Evolutionary conservation across 1,140 invertebrate species (phyloP), one percentile per base, ranked within the genome.

Genomic region (Solen grandis): DNA sequence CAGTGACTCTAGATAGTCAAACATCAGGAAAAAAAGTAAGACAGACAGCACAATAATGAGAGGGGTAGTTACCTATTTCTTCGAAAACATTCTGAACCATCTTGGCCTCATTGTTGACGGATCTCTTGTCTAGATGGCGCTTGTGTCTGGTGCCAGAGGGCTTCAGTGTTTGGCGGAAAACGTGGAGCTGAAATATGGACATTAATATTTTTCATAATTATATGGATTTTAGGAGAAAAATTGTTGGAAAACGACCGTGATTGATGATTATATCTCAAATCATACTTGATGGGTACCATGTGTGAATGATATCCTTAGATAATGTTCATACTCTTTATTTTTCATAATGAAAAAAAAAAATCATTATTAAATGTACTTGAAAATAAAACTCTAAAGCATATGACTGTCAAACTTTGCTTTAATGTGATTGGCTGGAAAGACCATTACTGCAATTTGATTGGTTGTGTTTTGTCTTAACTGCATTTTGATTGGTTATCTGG

Each of bases 111-210:
- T 55, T 59, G 0, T 52, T n/a, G 16, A 46, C 16, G 14, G 76
- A 70, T 52, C 76, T 69, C 66, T 79, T 79, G 5, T 60, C 60
- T 10, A 35, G 31, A 29, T 80, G 66, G 19, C 69, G 77, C n/a
- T 46, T 46, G 41, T 46, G 41, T 46, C 19, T 8, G 41, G 41
- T 19, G 8, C n/a, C 19, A 5, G 27, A 70, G 8, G 77, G 77
- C 41, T 80, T 72, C 22, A 80, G 36, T 2, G 73, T 59, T 65
- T 70, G 59, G 33, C 77, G 35, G 68, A 80, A 80, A 29, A 72
- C 41, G 35, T 80, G 77, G 27, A 80, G 46, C 77, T 80, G 59
- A 22, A 80, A 69, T 35, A 70, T 10, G 63, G 27, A 69, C 36
- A 36, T 41, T 35, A 36, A 35, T 65, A 65, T 36, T 5, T 13